Percentiles rank a stretch among this genome's conserved stretches.
Conservation (phyloP, 2,888 invertebrate species). For the Parnassius orleans region DNA sequence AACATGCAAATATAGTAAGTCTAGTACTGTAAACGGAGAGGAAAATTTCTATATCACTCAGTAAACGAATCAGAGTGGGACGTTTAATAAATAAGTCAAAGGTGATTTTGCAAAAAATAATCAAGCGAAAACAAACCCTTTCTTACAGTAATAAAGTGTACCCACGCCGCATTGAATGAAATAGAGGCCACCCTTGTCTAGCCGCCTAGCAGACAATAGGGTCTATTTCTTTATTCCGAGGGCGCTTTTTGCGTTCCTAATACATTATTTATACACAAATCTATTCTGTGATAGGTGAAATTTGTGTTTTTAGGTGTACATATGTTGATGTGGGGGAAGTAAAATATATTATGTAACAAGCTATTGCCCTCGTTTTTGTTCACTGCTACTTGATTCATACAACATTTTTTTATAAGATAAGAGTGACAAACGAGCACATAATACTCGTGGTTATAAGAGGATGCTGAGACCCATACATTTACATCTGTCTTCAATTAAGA, state of each 20-base stretch:
- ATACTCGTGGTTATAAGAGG: too few relatives aligned
- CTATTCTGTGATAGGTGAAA: constrained; percentile 29
- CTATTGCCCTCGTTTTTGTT: too few relatives aligned
- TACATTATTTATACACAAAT: constrained; percentile 28
- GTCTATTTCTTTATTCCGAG: constrained; percentile 35
- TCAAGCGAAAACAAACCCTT: constrained; percentile 28
- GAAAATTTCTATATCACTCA: background rate
- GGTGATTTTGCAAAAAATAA: background rate
- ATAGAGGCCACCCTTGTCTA: constrained; percentile 48
- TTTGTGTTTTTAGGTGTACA: background rate
- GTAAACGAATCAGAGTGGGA: background rate
- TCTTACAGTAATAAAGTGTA: constrained; percentile 16
- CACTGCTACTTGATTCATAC: too few relatives aligned
- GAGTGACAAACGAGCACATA: too few relatives aligned
- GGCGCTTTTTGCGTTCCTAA: constrained; percentile 28
- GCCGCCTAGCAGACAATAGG: constrained; percentile 41
- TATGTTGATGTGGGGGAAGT: background rate
- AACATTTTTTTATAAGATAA: too few relatives aligned
- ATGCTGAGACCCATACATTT: too few relatives aligned
- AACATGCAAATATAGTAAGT: too few relatives aligned
- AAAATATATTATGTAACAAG: too few relatives aligned
- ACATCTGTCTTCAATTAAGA: too few relatives aligned
- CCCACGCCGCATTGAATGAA: constrained; percentile 1
- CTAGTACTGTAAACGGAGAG: background rate
- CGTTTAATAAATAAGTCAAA: constrained; percentile 5